These are phyloP conservation scores for Drosophila pseudoobscura DNA, from an alignment of 1,140 invertebrate species.

Conservation along the genomic window DNA sequence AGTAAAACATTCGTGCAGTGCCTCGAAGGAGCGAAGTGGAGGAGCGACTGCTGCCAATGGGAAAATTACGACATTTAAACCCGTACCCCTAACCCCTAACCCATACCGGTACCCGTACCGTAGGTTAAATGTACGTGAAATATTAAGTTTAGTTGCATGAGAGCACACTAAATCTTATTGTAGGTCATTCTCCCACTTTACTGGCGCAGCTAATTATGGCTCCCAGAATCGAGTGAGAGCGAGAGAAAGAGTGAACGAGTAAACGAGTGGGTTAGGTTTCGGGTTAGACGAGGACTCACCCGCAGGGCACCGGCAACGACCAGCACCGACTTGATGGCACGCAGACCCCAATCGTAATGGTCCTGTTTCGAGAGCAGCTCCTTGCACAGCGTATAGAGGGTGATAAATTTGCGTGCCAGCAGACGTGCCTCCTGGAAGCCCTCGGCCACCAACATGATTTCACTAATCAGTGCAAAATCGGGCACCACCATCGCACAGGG, in stretches of 20 bases:
- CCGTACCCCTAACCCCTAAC: constrained; percentile 2
- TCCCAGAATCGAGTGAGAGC: background rate
- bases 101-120: background rate
- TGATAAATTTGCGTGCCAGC: constrained; percentile 95
- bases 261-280: constrained; percentile 1
- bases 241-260: no score
- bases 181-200: constrained; percentile 49
- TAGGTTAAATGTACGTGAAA: constrained; percentile 80
- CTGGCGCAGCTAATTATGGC: constrained; percentile 43
- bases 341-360: constrained; percentile 97
- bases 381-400: constrained; percentile 93
- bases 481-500: constrained; percentile 98
- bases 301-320: constrained; percentile 94
- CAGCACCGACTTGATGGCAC: constrained; percentile 96
- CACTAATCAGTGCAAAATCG: constrained; percentile 96
- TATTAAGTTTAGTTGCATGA: constrained; percentile 79
- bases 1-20: constrained; percentile 72
- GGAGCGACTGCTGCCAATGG: constrained; percentile 55
- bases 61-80: constrained; percentile 80
- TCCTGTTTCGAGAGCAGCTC: constrained; percentile 96
- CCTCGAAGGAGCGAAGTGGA: constrained; percentile 13
- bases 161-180: constrained; percentile 78
- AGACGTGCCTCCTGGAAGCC: constrained; percentile 94
- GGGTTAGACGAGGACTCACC: constrained; percentile 74
- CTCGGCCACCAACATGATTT: constrained; percentile 97